These are phyloP conservation scores for Novumbra hubbsi DNA, from an alignment of 2,797 vertebrate genomes.

Conservation along the genomic window DNA sequence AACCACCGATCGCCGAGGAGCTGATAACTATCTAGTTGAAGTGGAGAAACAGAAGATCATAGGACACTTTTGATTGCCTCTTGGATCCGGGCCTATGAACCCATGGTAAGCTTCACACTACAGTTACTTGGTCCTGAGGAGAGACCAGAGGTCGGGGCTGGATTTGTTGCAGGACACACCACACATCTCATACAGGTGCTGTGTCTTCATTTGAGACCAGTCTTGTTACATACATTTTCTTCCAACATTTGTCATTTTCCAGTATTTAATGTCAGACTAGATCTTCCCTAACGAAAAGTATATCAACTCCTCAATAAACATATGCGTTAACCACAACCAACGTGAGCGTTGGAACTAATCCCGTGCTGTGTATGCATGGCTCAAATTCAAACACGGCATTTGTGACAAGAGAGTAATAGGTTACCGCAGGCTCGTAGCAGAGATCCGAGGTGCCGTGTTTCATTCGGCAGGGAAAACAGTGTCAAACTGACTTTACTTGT, in stretches of 20 bases:
- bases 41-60: slow-evolving; percentile 5
- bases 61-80: neutral
- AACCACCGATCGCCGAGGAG: too few species aligned
- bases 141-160: neutral
- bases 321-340: too few species aligned
- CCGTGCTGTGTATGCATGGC: too few species aligned
- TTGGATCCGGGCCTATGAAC: neutral
- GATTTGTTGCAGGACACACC: neutral
- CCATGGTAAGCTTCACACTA: neutral
- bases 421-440: neutral
- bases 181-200: neutral
- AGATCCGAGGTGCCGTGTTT: slow-evolving; percentile 29
- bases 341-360: too few species aligned
- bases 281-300: too few species aligned
- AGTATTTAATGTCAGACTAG: too few species aligned
- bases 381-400: too few species aligned
- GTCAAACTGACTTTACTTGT: slow-evolving; percentile 43
- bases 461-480: slow-evolving; percentile 5
- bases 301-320: too few species aligned
- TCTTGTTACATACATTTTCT: too few species aligned
- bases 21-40: neutral
- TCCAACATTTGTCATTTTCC: too few species aligned
- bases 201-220: too few species aligned
- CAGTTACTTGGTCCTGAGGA: neutral
- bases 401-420: neutral